Conservation (phyloP, 1,140 invertebrate species). For the Atopsyche davidsoni region DNA sequence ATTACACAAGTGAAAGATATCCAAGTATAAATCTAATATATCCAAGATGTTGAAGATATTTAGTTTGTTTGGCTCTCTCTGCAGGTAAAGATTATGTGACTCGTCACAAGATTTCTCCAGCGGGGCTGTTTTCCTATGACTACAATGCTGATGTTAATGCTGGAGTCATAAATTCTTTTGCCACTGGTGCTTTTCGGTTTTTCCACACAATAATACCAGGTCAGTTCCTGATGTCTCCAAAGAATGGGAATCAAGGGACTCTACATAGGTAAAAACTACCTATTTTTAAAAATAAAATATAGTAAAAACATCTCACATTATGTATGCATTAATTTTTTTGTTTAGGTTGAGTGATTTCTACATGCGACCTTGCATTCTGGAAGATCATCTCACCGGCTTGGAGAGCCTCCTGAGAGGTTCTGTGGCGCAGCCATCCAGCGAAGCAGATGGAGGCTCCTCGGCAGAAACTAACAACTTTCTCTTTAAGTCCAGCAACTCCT, state of each 20-base stretch:
- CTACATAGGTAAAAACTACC: no score
- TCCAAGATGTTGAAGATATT: no score
- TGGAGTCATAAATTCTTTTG: constrained; percentile 58
- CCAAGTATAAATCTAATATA: no score
- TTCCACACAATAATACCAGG: constrained; percentile 56
- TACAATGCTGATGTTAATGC: constrained; percentile 61
- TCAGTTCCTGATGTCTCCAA: constrained; percentile 24
- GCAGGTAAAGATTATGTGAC: constrained; percentile 51
- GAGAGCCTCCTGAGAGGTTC: constrained; percentile 40
- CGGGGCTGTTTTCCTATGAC: constrained; percentile 43
- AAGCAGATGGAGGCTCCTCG: constrained; percentile 68
- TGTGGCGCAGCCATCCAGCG: constrained; percentile 34
- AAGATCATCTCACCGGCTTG: constrained; percentile 35
- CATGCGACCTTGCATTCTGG: constrained; percentile 40
- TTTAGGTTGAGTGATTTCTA: constrained; percentile 43
- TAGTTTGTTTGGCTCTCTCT: constrained; percentile 17
- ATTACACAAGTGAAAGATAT: neutral
- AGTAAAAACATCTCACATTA: neutral
- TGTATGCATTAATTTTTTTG: constrained; percentile 6
- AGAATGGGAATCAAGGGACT: constrained; percentile 3
- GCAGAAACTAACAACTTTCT: constrained; percentile 76
- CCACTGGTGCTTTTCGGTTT: constrained; percentile 55
- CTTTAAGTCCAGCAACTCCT: constrained; percentile 60
- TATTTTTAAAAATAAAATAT: neutral
- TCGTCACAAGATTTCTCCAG: constrained; percentile 54